Evolutionary conservation across 2,113 vertebrate species (phyloP).

Genomic region (Aspiorhynchus laticeps): DNA sequence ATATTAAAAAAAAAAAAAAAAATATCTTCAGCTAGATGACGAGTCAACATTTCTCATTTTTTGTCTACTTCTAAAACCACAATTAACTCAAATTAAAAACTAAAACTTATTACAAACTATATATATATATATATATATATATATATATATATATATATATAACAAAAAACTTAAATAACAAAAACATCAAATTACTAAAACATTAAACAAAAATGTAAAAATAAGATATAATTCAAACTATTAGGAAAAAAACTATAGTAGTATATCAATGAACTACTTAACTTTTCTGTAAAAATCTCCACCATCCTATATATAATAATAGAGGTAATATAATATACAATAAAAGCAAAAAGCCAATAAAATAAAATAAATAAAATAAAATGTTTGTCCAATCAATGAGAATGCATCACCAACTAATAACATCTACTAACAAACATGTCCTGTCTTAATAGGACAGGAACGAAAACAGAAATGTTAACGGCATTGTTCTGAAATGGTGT

Average conservation of each 20-base stretch:
- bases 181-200: background rate
- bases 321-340: too few relatives aligned
- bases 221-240: background rate
- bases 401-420: background rate
- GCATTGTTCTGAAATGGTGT: background rate
- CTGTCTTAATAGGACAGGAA: background rate
- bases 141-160: background rate
- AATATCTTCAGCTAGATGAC: background rate
- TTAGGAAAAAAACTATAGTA: background rate
- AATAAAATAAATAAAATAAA: background rate
- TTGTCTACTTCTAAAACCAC: background rate
- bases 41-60: background rate
- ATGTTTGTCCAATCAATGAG: background rate
- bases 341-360: background rate
- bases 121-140: background rate
- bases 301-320: background rate
- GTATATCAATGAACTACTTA: background rate
- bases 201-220: background rate
- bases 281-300: background rate
- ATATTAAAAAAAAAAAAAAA: background rate
- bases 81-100: background rate
- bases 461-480: background rate
- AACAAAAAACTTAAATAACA: too few relatives aligned
- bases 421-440: background rate
- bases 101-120: background rate